Evolutionary conservation across 2,113 vertebrate genomes (phyloP).

Genomic region (Oceanodroma tethys): DNA sequence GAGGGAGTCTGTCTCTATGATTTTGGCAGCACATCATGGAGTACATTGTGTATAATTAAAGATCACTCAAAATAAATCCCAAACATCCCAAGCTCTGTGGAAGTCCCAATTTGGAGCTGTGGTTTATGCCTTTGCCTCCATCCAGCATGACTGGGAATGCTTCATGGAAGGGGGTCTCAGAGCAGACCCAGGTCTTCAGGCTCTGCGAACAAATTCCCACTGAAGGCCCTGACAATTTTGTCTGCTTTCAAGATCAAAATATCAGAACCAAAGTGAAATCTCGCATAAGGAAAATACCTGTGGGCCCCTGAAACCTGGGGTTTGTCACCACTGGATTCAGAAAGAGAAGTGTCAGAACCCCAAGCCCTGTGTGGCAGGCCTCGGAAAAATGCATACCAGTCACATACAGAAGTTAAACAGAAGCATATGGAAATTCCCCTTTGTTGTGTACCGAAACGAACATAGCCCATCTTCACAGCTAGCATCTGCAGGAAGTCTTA

Average conservation of each 20-base stretch:
- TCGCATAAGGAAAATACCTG: neutral
- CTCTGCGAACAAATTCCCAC: neutral
- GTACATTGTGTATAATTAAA: neutral
- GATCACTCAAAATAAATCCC: neutral
- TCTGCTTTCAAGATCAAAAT: neutral
- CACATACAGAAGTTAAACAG: conserved; percentile 7
- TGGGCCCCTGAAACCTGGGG: neutral
- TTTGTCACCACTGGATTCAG: neutral
- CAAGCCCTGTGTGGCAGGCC: neutral
- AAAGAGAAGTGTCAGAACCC: neutral
- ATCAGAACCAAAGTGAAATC: neutral
- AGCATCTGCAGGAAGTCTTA: neutral
- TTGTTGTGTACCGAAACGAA: neutral
- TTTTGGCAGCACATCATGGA: neutral
- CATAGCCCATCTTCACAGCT: neutral
- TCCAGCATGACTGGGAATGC: neutral
- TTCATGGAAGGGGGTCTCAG: neutral
- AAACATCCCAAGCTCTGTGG: neutral
- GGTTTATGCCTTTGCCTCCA: neutral
- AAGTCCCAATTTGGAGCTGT: neutral
- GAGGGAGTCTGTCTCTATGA: neutral
- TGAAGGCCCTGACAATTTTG: neutral
- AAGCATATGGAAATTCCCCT: conserved; percentile 14
- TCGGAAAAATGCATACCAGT: neutral
- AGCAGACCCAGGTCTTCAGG: neutral